Evolutionary conservation across 1,140 invertebrate genomes (phyloP).

Genomic region (Megalonaias nervosa): DNA sequence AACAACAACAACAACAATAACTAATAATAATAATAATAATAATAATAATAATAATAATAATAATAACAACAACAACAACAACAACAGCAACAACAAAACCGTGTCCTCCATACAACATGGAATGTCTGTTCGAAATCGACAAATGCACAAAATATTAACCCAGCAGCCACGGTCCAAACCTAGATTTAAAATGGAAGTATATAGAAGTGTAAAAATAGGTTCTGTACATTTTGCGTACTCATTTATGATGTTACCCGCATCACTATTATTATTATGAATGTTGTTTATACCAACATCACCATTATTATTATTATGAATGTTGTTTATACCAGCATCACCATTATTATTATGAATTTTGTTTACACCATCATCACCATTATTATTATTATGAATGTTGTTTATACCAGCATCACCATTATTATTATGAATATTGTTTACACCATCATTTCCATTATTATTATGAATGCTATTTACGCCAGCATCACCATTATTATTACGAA

Average conservation of each 20-base stretch:
- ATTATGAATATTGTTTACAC: conserved; percentile 29
- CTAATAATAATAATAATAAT: no score
- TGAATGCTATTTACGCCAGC: conserved; percentile 16
- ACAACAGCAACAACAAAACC: no score
- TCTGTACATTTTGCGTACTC: not conserved
- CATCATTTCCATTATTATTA: conserved; percentile 32
- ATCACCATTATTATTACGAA: conserved; percentile 30
- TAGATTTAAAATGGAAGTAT: no score
- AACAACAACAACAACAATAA: no score
- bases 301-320: not conserved
- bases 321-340: conserved; percentile 14
- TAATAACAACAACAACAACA: no score
- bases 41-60: no score
- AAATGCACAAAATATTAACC: no score
- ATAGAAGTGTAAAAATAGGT: no score
- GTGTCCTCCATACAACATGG: no score
- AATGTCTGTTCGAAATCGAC: no score
- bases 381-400: conserved; percentile 29
- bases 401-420: conserved; percentile 30
- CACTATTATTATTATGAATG: conserved; percentile 1
- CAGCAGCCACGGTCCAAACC: no score
- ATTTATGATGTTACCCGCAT: not conserved
- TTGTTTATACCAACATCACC: conserved; percentile 1
- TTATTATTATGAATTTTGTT: conserved; percentile 16
- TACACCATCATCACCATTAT: conserved; percentile 9